phyloP scores from a whole-genome alignment of 2,113 vertebrate genomes.

The Prunella fulvescens region DNA sequence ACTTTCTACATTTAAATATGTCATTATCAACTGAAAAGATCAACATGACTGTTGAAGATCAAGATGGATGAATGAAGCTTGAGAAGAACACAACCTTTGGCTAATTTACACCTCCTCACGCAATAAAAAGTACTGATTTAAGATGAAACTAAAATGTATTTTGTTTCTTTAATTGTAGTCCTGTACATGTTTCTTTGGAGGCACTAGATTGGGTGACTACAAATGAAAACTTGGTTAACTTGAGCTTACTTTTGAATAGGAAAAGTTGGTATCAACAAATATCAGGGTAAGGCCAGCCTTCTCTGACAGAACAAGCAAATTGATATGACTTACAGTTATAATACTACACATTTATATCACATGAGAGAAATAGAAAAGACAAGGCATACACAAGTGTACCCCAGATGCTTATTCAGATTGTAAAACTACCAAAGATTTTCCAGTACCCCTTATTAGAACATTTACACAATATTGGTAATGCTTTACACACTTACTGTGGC shows the following conservation, averaged over 20 bases:
- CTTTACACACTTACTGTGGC: conserved; percentile 87
- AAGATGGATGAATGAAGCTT: not conserved
- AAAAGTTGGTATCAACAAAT: not conserved
- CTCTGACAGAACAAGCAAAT: not conserved
- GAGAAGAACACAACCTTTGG: not conserved
- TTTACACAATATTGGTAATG: not conserved
- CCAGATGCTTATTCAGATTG: not conserved
- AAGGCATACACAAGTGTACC: not conserved
- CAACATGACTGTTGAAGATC: not conserved
- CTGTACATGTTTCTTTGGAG: not conserved
- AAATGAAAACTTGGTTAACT: not conserved
- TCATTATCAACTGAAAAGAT: not conserved
- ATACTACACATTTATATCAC: not conserved
- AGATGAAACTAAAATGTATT: not conserved
- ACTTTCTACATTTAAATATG: not conserved
- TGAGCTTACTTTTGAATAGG: not conserved
- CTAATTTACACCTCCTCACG: not conserved
- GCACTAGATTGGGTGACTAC: not conserved
- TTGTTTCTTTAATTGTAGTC: not conserved
- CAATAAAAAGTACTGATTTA: not conserved
- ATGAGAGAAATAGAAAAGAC: not conserved
- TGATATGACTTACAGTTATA: not conserved
- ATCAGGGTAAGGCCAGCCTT: not conserved
- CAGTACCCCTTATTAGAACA: not conserved
- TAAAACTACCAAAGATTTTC: not conserved